Base-by-base conservation (phyloP, 2,113 vertebrate genomes). In the Gobiocypris rarus region DNA sequence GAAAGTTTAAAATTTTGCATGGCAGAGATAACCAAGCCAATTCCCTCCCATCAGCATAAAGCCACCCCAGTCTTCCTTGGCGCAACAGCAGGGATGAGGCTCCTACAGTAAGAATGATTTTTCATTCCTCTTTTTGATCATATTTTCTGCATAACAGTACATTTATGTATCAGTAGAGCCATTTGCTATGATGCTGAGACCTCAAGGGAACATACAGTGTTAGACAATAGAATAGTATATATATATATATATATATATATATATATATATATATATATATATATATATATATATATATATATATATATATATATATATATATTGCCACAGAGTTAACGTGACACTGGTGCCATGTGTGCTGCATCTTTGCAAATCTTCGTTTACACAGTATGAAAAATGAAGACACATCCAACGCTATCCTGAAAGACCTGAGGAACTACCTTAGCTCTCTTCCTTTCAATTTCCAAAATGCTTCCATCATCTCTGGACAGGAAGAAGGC, bases 21-120 rank as follows among this genome's bases (percentile, higher is more conserved):
- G 92, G 84, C 84, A 50, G 70, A 91, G 17, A 91, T 97, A 63
- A 93, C 80, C 63, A 79, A 87, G 34, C 82, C 43, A 28, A 92
- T 99, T 85, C 97, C 97, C 9, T 22, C 31, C 9, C 83, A 87
- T 75, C 94, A 96, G 79, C 96, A 95, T 13, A 91, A 90, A 24
- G 92, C 79, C 63, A 98, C 96, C 0, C 91, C 91, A 26, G 70
- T 96, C 8, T 97, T 96, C 90, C 92, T 99, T 43, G 97, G 97
- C n/a, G 97, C 98, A 70, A 99, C 97, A 2, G 97, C 97, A 38
- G 98, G 97, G 79, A 98, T 99, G 98, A 95, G 97, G 83, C 88
- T 99, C 63, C 91, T 99, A 63, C 94, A 96, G 98, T 99, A 94
- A 90, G 83, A 6, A 61, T 50, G 41, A 31, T 22, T 75, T 58